These are phyloP conservation scores for Electrona antarctica DNA, from an alignment of 2,113 vertebrate species.

Conservation along the genomic window DNA sequence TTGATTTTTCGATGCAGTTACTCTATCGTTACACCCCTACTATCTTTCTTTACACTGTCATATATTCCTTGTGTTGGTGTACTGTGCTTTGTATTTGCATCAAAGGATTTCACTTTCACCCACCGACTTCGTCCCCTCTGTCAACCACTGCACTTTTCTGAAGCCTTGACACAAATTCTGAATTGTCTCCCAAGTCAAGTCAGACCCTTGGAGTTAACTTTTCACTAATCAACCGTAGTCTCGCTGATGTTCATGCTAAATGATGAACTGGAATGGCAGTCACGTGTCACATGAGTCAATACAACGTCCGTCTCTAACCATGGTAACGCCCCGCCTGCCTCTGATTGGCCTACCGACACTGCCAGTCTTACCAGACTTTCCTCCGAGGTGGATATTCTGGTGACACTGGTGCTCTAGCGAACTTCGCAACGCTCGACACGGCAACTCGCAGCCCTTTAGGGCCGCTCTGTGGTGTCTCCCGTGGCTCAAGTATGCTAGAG, in stretches of 20 bases:
- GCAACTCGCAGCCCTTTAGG: too few species aligned
- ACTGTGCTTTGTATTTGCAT: not conserved
- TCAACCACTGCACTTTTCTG: not conserved
- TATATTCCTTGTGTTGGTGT: not conserved
- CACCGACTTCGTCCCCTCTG: not conserved
- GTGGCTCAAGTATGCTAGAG: too few species aligned
- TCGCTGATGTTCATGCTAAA: constrained; percentile 4
- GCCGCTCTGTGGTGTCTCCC: too few species aligned
- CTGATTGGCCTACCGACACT: too few species aligned
- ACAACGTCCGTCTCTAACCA: too few species aligned
- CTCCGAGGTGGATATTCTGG: too few species aligned
- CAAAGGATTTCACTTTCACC: not conserved
- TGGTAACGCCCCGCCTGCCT: too few species aligned
- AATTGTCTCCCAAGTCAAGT: not conserved
- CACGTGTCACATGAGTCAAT: not conserved
- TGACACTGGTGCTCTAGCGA: too few species aligned
- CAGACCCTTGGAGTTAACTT: not conserved
- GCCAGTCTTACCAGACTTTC: too few species aligned
- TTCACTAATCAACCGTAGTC: not conserved
- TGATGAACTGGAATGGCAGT: constrained; percentile 1
- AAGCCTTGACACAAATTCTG: constrained; percentile 10
- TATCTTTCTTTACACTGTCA: not conserved
- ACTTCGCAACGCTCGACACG: too few species aligned
- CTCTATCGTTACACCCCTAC: too few species aligned
- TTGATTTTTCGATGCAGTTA: too few species aligned